A percentile compares a stretch with the other conserved stretches of the same genome.
phyloP scores from a whole-genome alignment of 1,140 invertebrate species.

The Drosophila baimaii region DNA sequence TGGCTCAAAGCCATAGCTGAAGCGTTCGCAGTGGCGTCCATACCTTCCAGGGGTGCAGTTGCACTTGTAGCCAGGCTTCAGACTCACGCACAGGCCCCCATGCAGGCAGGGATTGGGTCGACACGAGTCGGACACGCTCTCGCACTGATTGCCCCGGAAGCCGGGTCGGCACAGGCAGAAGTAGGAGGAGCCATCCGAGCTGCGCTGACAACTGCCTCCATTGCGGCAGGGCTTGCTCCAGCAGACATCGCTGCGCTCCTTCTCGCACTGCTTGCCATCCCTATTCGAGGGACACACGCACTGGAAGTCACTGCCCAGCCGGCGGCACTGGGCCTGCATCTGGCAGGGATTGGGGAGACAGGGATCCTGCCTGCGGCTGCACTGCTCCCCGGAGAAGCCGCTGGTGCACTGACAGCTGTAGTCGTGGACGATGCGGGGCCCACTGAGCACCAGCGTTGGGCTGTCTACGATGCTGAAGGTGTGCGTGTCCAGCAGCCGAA shows the following conservation, averaged over 20 bases:
- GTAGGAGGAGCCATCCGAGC: slow-evolving; percentile 92
- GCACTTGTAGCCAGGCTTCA: slow-evolving; percentile 94
- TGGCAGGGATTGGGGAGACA: slow-evolving; percentile 96
- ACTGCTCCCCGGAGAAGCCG: slow-evolving; percentile 91
- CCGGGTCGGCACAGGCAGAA: slow-evolving; percentile 95
- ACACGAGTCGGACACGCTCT: slow-evolving; percentile 93
- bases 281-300: slow-evolving; percentile 91
- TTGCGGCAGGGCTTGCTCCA: slow-evolving; percentile 93
- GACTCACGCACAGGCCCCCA: slow-evolving; percentile 92
- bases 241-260: slow-evolving; percentile 92
- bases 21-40: slow-evolving; percentile 94
- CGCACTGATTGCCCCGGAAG: slow-evolving; percentile 94
- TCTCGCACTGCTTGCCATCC: slow-evolving; percentile 93
- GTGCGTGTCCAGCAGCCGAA: slow-evolving; percentile 88
- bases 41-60: slow-evolving; percentile 94
- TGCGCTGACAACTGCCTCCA: slow-evolving; percentile 94
- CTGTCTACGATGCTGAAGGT: slow-evolving; percentile 89
- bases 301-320: slow-evolving; percentile 92
- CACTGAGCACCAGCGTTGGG: slow-evolving; percentile 91
- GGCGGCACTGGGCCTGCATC: slow-evolving; percentile 91
- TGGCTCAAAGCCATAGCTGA: slow-evolving; percentile 94
- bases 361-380: slow-evolving; percentile 94
- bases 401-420: slow-evolving; percentile 92
- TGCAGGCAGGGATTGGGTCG: slow-evolving; percentile 95
- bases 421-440: slow-evolving; percentile 90